Percentiles rank a stretch among this genome's conserved stretches.
Evolutionary conservation across 2,113 vertebrate species (phyloP).

Genomic region (Macrotus californicus): DNA sequence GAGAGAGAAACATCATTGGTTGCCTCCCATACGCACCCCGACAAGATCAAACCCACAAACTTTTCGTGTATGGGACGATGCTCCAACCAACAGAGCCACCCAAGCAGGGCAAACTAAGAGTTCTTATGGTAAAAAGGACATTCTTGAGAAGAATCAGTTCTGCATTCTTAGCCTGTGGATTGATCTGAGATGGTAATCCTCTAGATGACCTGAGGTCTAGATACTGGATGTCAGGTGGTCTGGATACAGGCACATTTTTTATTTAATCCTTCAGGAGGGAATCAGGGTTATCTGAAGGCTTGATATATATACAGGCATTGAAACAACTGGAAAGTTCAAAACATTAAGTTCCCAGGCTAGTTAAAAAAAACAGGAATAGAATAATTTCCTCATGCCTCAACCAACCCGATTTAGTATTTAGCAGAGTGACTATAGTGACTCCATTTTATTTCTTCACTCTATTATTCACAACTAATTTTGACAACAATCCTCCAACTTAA

Average conservation of each 20-base stretch:
- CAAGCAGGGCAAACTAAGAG: not conserved
- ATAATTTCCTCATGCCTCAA: not conserved
- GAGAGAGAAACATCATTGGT: too few species aligned
- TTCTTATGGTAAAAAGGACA: not conserved
- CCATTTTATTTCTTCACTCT: not conserved
- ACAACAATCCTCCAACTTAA: not conserved
- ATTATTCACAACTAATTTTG: conserved; percentile 8
- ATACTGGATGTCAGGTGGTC: not conserved
- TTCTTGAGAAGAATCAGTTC: not conserved
- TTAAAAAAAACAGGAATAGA: not conserved
- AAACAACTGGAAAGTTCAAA: not conserved
- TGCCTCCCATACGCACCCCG: too few species aligned
- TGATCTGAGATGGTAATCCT: not conserved
- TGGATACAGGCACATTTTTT: not conserved
- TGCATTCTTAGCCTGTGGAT: not conserved
- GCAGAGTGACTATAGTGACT: not conserved
- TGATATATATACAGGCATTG: not conserved
- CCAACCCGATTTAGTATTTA: not conserved
- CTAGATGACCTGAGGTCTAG: not conserved
- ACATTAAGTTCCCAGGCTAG: not conserved
- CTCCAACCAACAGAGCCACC: too few species aligned
- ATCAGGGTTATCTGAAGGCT: not conserved
- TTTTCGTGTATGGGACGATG: too few species aligned
- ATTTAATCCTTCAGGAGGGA: not conserved
- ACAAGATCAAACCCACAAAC: too few species aligned